Percentiles rank a stretch among this genome's conserved stretches.
These are phyloP conservation scores for Rhodeus uyekii DNA, from an alignment of 2,797 vertebrate species.

Conservation along the genomic window DNA sequence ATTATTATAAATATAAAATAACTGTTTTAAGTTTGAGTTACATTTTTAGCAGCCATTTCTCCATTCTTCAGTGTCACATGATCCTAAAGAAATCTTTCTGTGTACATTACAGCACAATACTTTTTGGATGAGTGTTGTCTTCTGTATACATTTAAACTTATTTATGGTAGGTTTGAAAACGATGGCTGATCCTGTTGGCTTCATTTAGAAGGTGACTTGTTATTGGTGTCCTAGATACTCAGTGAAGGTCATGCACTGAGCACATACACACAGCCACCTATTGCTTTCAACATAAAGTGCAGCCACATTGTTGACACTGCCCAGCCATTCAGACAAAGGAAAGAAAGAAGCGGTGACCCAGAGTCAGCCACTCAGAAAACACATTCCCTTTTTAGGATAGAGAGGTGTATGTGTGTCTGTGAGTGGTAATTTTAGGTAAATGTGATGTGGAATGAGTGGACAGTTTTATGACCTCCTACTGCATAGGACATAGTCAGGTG, in stretches of 20 bases:
- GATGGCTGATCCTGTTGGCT: background rate
- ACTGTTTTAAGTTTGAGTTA: no score
- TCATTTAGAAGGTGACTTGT: background rate
- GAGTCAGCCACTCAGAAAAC: conserved; percentile 51
- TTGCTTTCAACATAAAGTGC: conserved; percentile 4
- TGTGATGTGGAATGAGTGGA: conserved; percentile 6
- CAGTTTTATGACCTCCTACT: conserved; percentile 29
- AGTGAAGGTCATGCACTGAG: background rate
- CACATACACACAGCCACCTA: background rate
- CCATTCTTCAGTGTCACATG: background rate
- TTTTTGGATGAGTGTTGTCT: background rate
- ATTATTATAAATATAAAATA: no score
- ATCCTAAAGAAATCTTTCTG: background rate
- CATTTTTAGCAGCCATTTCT: background rate
- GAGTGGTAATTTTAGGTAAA: conserved; percentile 48
- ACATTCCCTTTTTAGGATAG: conserved; percentile 57
- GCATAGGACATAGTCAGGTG: conserved; percentile 6
- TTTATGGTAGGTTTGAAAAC: background rate
- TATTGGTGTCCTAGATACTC: background rate
- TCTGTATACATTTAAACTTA: background rate
- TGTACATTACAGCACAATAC: background rate
- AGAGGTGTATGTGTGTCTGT: conserved; percentile 18
- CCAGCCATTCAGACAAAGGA: conserved; percentile 26
- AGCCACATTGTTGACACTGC: conserved; percentile 30
- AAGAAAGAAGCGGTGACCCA: conserved; percentile 43